Percentiles rank a stretch among this genome's conserved stretches.
Evolutionary conservation across 2,113 vertebrate species (phyloP).

Genomic region (Nanorana parkeri): DNA sequence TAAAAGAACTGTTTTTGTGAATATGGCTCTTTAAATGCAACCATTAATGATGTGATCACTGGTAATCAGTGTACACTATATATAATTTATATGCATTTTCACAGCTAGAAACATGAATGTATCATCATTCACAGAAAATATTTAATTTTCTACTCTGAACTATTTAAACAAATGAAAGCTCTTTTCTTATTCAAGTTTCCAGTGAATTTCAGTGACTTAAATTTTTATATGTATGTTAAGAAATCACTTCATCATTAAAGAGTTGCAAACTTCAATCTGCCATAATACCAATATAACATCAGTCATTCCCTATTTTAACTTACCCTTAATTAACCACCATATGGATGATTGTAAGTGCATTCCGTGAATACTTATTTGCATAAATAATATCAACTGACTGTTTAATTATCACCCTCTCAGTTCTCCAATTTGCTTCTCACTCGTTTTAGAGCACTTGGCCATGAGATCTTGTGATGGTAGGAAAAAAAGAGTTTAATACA

Average conservation of each 20-base stretch:
- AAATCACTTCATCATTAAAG: background rate
- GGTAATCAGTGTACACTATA: too few relatives aligned
- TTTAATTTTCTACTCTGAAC: too few relatives aligned
- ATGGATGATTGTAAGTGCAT: constrained; percentile 5
- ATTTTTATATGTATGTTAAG: background rate
- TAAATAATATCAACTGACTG: constrained; percentile 39
- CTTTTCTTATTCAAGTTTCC: too few relatives aligned
- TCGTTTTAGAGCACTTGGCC: constrained; percentile 14
- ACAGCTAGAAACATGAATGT: too few relatives aligned
- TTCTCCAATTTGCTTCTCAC: constrained; percentile 3
- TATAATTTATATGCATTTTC: too few relatives aligned
- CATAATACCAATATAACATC: background rate
- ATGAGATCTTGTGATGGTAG: background rate
- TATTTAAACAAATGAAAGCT: too few relatives aligned
- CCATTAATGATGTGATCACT: too few relatives aligned
- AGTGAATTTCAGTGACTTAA: background rate
- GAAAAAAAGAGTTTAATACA: background rate
- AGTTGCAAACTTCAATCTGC: background rate
- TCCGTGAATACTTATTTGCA: constrained; percentile 32
- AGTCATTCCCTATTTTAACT: constrained; percentile 20
- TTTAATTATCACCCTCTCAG: constrained; percentile 33
- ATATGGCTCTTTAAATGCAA: too few relatives aligned
- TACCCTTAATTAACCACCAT: constrained; percentile 25
- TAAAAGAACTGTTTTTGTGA: too few relatives aligned
- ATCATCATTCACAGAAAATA: too few relatives aligned